Base-by-base conservation (phyloP, 2,888 invertebrate genomes). In the Erpobdella octoculata region DNA sequence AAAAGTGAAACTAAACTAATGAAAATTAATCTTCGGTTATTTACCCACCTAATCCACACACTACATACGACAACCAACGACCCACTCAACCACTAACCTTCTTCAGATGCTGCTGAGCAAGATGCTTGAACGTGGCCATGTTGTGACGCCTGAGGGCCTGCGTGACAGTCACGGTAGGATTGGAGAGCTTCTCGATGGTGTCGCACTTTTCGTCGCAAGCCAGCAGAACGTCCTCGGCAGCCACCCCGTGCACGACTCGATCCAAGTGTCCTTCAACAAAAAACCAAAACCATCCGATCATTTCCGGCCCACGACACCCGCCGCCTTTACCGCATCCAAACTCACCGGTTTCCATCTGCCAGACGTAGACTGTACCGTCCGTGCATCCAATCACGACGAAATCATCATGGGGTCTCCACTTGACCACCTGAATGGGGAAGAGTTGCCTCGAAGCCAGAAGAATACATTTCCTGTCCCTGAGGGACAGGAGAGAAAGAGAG, bases 291-390 rank as follows among this genome's bases (percentile, higher is more conserved):
- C 62, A 62, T 62, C 62, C 62, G 33, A 28, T 21, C 62, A 62
- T 3, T 28, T 25, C 33, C 9, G 0, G 33, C 33, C 35, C 35
- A 62, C 33, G 8, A 4, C 8, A 33, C 62, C 62, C 28, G 28
- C 35, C 62, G 2, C 33, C 35, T 15, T 33, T 33, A n/a, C 5
- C 28, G 8, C 35, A 6, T 4, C 18, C 35, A 6, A 62, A 72
- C 77, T 74, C 75, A 86, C 87, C 88, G 1, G 97, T 98, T 85
- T 98, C 98, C 95, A 98, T 97, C 86, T 98, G 97, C 98, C 98
- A 98, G 0, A 98, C 94, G 83, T 95, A 96, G 1, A 97, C 95
- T 0, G 95, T 93, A 1, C 96, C 95, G 83, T 99, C 97, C 8
- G 93, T 91, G 83, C 95, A 95, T 0, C 93, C 93, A 25, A 97